Percentiles rank a stretch among this genome's conserved stretches.
Conservation (phyloP, 2,888 invertebrate species). For the Clanis bilineata region DNA sequence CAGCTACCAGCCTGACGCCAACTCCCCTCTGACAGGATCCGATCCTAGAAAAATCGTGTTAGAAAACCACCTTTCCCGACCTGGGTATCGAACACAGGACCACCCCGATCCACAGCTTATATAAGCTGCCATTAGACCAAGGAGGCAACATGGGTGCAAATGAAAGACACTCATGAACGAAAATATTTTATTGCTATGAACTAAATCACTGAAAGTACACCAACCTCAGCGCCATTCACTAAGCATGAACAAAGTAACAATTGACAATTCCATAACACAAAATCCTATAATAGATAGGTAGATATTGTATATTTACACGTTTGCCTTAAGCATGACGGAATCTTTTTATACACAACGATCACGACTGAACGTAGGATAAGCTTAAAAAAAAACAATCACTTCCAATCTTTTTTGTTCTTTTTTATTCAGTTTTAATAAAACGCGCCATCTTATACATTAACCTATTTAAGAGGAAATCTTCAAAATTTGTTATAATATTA, state of each 20-base stretch:
- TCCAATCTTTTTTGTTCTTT: conserved; percentile 10
- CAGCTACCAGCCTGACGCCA: too few relatives aligned
- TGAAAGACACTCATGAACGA: conserved; percentile 53
- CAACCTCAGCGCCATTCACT: conserved; percentile 55
- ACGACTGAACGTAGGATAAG: conserved; percentile 49
- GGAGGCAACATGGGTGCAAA: conserved; percentile 27
- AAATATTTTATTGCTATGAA: conserved; percentile 74
- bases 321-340: conserved; percentile 62
- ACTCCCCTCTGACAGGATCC: too few relatives aligned
- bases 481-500: background rate
- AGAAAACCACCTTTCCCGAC: too few relatives aligned
- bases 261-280: conserved; percentile 55
- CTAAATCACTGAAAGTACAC: conserved; percentile 73
- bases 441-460: conserved; percentile 12
- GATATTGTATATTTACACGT: conserved; percentile 71
- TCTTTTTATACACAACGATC: conserved; percentile 63
- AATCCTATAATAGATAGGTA: conserved; percentile 36
- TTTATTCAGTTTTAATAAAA: conserved; percentile 3
- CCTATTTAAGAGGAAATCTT: background rate
- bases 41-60: too few relatives aligned
- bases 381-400: conserved; percentile 36
- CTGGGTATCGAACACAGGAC: too few relatives aligned
- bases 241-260: conserved; percentile 63
- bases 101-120: too few relatives aligned
- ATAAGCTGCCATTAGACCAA: too few relatives aligned